These are phyloP conservation scores for Saimiri boliviensis DNA, from an alignment of 2,113 vertebrate genomes.

Conservation along the genomic window DNA sequence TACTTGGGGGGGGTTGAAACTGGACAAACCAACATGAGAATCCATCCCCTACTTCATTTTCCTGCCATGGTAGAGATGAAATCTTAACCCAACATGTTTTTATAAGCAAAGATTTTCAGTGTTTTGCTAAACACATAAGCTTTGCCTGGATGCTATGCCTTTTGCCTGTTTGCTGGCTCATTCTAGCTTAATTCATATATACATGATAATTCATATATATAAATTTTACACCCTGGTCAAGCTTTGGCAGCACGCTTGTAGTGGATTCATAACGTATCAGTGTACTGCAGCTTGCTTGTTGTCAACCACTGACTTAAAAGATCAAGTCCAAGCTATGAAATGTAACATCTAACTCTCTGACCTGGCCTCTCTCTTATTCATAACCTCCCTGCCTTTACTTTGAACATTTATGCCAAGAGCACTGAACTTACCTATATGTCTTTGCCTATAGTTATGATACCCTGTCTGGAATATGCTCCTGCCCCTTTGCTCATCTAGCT, in stretches of 20 bases:
- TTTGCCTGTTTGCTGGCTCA: slow-evolving; percentile 11
- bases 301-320: background rate
- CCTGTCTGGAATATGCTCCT: background rate
- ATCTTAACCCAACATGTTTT: background rate
- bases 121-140: background rate
- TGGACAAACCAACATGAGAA: background rate
- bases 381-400: background rate
- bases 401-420: background rate
- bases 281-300: background rate
- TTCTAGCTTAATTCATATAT: background rate
- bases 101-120: background rate
- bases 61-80: background rate
- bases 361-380: background rate
- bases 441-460: background rate
- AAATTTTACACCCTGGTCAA: background rate
- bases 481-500: background rate
- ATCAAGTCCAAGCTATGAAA: background rate
- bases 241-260: background rate
- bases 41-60: background rate
- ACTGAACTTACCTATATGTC: background rate
- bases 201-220: background rate
- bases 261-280: background rate
- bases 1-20: background rate
- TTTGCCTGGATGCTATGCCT: background rate
- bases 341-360: background rate